These are phyloP conservation scores for Pseudotriccus pelzelni DNA, from an alignment of 2,797 vertebrate species.

Conservation along the genomic window DNA sequence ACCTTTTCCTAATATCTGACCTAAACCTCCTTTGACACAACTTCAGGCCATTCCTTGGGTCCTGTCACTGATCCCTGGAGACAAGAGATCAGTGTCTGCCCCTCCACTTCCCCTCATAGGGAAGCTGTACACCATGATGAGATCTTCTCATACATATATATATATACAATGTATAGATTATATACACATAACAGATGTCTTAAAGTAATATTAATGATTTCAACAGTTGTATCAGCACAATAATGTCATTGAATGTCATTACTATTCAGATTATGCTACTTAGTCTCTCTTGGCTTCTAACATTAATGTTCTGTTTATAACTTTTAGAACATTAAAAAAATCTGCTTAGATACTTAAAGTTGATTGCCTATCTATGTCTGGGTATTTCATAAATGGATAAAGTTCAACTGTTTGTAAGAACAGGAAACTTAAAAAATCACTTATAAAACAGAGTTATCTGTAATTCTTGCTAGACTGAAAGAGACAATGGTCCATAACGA, in stretches of 20 bases:
- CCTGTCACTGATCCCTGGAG: neutral
- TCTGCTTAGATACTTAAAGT: neutral
- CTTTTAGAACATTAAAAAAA: neutral
- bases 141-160: too few species aligned
- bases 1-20: neutral
- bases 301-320: neutral
- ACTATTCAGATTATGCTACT: neutral
- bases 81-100: neutral
- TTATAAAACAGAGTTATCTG: neutral
- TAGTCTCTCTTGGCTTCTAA: neutral
- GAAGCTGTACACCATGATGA: neutral
- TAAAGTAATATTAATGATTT: neutral
- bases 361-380: neutral
- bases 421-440: neutral
- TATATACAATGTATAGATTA: too few species aligned
- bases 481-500: neutral
- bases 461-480: neutral
- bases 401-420: neutral
- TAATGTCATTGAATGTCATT: neutral
- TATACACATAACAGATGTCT: neutral
- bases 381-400: neutral
- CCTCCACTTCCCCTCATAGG: neutral
- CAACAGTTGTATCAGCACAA: neutral
- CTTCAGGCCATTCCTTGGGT: neutral
- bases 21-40: neutral